Conservation (phyloP, 2,113 vertebrate genomes). For the Morone chrysops region DNA sequence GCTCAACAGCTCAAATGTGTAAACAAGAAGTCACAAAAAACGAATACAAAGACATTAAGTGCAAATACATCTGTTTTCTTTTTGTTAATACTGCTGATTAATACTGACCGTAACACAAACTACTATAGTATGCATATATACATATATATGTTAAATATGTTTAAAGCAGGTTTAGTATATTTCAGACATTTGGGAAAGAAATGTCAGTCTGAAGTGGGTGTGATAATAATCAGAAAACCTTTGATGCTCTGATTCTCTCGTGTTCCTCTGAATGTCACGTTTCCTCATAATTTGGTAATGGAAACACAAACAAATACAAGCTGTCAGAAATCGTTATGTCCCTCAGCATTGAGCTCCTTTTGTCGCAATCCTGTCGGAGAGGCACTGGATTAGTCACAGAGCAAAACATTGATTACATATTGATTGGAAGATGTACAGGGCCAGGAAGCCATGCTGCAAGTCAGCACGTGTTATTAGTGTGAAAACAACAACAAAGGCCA, state of each 20-base stretch:
- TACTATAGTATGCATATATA: neutral
- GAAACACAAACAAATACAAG: conserved; percentile 34
- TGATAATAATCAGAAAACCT: neutral
- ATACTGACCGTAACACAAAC: neutral
- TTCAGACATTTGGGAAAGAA: neutral
- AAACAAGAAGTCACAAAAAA: neutral
- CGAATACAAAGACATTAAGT: neutral
- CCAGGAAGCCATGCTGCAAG: neutral
- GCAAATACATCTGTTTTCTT: neutral
- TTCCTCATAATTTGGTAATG: neutral
- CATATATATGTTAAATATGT: neutral
- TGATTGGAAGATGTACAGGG: conserved; percentile 15
- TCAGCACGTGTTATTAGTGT: neutral
- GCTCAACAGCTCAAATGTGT: neutral
- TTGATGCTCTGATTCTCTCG: neutral
- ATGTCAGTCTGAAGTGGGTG: neutral
- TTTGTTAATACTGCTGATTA: neutral
- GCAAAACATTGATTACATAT: conserved; percentile 49
- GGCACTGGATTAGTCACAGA: conserved; percentile 19
- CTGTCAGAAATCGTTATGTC: conserved; percentile 5
- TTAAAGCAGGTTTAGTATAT: neutral
- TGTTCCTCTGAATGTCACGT: neutral
- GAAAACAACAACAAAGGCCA: conserved; percentile 1
- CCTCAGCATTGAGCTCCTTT: neutral
- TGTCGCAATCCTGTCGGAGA: conserved; percentile 29